Conservation (phyloP, 2,888 invertebrate species). For the Tetrapedia diversipes region DNA sequence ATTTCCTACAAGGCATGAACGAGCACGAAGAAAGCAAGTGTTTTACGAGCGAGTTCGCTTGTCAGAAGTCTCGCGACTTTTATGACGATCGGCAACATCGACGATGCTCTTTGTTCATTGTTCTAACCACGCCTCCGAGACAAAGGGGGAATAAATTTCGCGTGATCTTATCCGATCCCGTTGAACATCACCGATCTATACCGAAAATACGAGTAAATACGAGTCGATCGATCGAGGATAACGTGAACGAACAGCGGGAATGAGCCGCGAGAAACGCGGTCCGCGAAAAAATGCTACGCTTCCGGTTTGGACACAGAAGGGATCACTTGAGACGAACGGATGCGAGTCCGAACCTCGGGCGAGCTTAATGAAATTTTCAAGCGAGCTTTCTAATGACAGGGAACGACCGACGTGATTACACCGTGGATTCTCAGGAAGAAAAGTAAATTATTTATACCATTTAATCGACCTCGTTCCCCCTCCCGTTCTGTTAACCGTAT, state of each 20-base stretch:
- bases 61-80: constrained; percentile 60
- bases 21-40: constrained; percentile 44
- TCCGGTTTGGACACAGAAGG: not conserved
- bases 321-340: not conserved
- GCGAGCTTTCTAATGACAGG: not conserved
- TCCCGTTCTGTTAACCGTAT: not conserved
- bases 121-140: constrained; percentile 61
- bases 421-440: not conserved
- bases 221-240: constrained; percentile 1
- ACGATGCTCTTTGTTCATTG: constrained; percentile 60
- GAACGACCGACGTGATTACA: constrained; percentile 2
- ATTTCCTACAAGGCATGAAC: constrained; percentile 38
- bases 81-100: constrained; percentile 63
- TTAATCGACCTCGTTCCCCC: not conserved
- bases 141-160: constrained; percentile 59
- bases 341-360: not conserved
- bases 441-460: constrained; percentile 15
- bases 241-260: not conserved
- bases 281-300: too few relatives aligned
- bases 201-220: constrained; percentile 37
- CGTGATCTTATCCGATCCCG: constrained; percentile 29
- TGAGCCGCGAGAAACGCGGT: too few relatives aligned
- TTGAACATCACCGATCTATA: constrained; percentile 39
- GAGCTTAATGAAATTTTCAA: not conserved
- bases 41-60: constrained; percentile 64